Evolutionary conservation across 2,888 invertebrate species (phyloP).

Genomic region (Archips xylosteana): DNA sequence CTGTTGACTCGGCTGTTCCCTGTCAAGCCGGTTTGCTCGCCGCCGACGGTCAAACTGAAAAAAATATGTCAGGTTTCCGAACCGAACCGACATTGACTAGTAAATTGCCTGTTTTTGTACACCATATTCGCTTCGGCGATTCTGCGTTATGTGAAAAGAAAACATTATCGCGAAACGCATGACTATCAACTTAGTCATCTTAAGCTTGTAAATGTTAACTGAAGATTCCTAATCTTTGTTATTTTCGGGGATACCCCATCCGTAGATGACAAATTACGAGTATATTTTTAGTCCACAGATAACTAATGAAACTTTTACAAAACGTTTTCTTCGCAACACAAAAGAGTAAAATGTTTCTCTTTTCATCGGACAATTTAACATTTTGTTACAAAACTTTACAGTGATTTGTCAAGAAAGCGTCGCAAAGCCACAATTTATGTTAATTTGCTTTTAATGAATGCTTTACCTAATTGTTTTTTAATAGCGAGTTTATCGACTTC

Average conservation of each 20-base stretch:
- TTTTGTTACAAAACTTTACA: conserved; percentile 34
- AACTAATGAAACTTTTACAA: not conserved
- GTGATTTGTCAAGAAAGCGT: conserved; percentile 38
- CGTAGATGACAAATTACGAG: conserved; percentile 12
- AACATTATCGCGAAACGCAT: conserved; percentile 4
- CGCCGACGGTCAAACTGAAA: conserved; percentile 54
- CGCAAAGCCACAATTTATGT: conserved; percentile 36
- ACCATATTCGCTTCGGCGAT: conserved; percentile 23
- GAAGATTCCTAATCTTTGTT: not conserved
- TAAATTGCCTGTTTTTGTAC: conserved; percentile 37
- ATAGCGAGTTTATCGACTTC: conserved; percentile 44
- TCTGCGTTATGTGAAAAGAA: conserved; percentile 15
- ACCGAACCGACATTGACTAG: conserved; percentile 56
- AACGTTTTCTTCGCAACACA: conserved; percentile 17
- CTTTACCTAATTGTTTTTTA: conserved; percentile 48
- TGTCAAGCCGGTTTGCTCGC: conserved; percentile 75
- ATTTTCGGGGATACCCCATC: conserved; percentile 16
- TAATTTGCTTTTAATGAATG: conserved; percentile 41
- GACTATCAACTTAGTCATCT: not conserved
- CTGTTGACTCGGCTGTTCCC: conserved; percentile 75
- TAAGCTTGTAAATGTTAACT: not conserved
- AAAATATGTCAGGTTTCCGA: conserved; percentile 61
- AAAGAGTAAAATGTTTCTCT: conserved; percentile 23
- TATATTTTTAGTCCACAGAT: conserved; percentile 14
- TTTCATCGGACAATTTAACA: conserved; percentile 29